Evolutionary conservation across 2,797 vertebrate genomes (phyloP).

Genomic region (Pyrrhura leucotis): DNA sequence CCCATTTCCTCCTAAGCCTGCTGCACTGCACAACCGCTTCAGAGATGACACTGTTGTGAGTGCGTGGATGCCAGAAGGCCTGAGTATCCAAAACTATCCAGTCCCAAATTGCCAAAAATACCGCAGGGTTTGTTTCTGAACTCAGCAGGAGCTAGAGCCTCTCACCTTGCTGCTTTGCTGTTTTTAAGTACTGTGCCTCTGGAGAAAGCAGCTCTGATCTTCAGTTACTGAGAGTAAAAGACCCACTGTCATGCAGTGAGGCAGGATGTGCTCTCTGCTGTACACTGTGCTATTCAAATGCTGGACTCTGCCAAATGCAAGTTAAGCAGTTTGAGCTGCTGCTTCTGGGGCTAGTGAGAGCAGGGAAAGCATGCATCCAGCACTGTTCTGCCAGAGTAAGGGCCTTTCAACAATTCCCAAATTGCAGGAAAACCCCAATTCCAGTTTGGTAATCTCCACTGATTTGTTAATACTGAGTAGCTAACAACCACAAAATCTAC

Average conservation of each 20-base stretch:
- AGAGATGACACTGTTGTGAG: neutral
- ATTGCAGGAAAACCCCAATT: neutral
- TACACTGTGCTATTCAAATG: fast-evolving
- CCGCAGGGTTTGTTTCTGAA: neutral
- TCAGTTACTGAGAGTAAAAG: neutral
- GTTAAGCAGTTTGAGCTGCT: neutral
- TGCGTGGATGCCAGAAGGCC: neutral
- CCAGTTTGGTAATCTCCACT: neutral
- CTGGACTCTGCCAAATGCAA: neutral
- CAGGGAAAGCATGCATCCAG: neutral
- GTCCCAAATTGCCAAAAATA: neutral
- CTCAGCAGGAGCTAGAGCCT: neutral
- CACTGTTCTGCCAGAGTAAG: neutral
- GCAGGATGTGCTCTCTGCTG: neutral
- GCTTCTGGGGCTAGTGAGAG: neutral
- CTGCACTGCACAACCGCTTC: neutral
- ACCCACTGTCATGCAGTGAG: fast-evolving
- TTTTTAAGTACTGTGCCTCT: fast-evolving
- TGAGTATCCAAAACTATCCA: neutral
- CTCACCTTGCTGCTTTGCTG: neutral
- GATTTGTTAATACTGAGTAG: neutral
- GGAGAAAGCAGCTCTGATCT: neutral
- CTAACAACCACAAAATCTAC: neutral
- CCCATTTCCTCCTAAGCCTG: neutral
- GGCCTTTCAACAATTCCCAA: too few species aligned